Percentiles rank a stretch among this genome's conserved stretches.
These are phyloP conservation scores for Gadopsis marmoratus DNA, from an alignment of 2,797 vertebrate genomes.

Conservation along the genomic window DNA sequence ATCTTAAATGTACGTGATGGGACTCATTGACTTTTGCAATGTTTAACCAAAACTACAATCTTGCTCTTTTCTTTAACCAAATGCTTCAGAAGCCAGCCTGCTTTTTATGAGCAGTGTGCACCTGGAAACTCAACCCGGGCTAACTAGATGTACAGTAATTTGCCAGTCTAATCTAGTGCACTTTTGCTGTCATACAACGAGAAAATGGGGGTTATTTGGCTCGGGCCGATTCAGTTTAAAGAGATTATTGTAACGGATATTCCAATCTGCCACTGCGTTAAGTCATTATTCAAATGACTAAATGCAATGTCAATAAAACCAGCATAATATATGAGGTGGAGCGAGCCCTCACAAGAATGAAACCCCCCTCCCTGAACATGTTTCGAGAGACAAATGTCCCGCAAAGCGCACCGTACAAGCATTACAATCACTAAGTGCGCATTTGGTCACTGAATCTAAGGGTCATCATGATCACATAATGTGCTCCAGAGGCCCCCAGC, in stretches of 20 bases:
- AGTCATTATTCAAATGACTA: constrained; percentile 47
- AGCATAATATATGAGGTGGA: constrained; percentile 53
- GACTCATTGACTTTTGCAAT: neutral
- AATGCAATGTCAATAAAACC: constrained; percentile 60
- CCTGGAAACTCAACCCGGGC: neutral
- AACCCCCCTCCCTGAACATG: constrained; percentile 36
- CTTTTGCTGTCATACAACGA: constrained; percentile 20
- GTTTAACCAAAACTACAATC: neutral
- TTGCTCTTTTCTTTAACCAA: neutral
- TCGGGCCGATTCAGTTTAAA: constrained; percentile 34
- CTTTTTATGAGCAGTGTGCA: neutral
- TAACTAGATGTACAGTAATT: neutral
- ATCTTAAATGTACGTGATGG: too few species aligned
- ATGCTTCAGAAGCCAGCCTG: neutral
- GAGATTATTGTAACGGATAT: constrained; percentile 52
- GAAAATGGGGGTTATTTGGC: constrained; percentile 3
- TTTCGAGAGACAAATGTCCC: constrained; percentile 71
- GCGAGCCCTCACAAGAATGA: constrained; percentile 39
- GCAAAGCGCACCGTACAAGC: constrained; percentile 75
- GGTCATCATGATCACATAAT: constrained; percentile 88
- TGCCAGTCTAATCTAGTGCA: neutral
- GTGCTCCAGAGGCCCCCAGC: constrained; percentile 80
- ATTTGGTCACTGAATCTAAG: constrained; percentile 87
- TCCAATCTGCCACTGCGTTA: constrained; percentile 28
- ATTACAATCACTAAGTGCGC: constrained; percentile 88